A percentile compares a stretch with the other conserved stretches of the same genome.
Conservation (phyloP, 2,113 vertebrate species). For the Cervus canadensis region DNA sequence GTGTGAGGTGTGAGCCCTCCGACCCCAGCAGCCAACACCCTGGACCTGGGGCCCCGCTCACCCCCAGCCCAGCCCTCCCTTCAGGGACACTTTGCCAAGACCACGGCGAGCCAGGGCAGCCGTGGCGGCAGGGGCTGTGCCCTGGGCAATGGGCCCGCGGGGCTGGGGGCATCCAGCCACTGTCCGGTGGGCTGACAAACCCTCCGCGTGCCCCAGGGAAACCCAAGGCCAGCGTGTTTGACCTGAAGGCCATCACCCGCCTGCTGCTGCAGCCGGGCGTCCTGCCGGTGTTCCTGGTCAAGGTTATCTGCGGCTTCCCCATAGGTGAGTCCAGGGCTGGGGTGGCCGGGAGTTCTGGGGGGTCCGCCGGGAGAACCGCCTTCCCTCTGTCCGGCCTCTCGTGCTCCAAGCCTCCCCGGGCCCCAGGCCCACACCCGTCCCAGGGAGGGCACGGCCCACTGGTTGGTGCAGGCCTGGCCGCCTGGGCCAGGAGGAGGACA, state of each 20-base stretch:
- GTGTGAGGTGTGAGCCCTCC: fast-evolving
- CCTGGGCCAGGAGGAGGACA: background rate
- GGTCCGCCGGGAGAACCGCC: fast-evolving
- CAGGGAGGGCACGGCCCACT: fast-evolving
- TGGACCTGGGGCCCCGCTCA: background rate
- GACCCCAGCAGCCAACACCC: background rate
- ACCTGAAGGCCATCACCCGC: constrained; percentile 84
- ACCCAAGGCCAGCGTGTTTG: constrained; percentile 83
- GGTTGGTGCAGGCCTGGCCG: fast-evolving
- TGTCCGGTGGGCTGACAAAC: fast-evolving
- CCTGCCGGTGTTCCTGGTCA: constrained; percentile 86
- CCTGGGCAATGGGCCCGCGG: fast-evolving
- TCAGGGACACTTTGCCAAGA: background rate
- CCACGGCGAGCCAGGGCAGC: fast-evolving
- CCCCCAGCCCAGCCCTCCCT: background rate
- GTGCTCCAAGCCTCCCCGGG: fast-evolving
- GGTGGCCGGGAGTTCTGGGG: fast-evolving
- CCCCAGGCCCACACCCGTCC: background rate
- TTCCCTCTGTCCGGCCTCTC: fast-evolving
- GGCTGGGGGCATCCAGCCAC: fast-evolving
- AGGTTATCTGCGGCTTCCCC: constrained; percentile 88
- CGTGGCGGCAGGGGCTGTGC: fast-evolving
- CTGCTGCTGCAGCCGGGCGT: constrained; percentile 90
- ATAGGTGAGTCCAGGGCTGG: constrained; percentile 80
- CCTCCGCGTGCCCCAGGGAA: constrained; percentile 51